Evolutionary conservation across 2,113 vertebrate genomes (phyloP).

Genomic region (Hypanus sabinus): DNA sequence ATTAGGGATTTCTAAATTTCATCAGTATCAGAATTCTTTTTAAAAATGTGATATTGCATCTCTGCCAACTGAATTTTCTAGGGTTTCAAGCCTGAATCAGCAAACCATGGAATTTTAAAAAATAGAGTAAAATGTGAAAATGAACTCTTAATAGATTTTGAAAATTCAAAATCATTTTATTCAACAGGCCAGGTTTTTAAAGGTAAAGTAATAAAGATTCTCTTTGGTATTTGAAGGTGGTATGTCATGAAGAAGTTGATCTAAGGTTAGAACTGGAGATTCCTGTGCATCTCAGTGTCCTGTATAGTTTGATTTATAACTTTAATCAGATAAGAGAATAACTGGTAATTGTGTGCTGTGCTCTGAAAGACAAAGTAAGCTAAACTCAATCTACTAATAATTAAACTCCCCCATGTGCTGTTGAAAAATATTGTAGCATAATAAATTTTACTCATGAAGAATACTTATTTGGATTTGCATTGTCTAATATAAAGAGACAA

Average conservation of each 20-base stretch:
- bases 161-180: background rate
- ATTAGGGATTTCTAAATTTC: background rate
- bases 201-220: background rate
- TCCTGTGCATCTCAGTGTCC: background rate
- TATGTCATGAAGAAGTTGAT: background rate
- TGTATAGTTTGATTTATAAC: background rate
- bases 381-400: background rate
- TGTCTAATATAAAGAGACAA: background rate
- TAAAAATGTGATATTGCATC: background rate
- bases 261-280: background rate
- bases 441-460: background rate
- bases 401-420: background rate
- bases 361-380: background rate
- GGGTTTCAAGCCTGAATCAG: background rate
- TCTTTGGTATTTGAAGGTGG: background rate
- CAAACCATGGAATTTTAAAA: background rate
- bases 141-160: background rate
- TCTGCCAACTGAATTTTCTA: constrained; percentile 25
- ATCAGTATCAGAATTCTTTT: background rate
- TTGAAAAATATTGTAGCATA: background rate
- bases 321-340: background rate
- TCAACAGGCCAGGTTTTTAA: background rate
- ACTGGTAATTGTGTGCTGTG: background rate
- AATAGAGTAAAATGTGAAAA: background rate
- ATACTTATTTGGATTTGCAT: background rate